A percentile compares a stretch with the other conserved stretches of the same genome.
phyloP scores from a whole-genome alignment of 1,140 invertebrate species.

The Mercenaria mercenaria region DNA sequence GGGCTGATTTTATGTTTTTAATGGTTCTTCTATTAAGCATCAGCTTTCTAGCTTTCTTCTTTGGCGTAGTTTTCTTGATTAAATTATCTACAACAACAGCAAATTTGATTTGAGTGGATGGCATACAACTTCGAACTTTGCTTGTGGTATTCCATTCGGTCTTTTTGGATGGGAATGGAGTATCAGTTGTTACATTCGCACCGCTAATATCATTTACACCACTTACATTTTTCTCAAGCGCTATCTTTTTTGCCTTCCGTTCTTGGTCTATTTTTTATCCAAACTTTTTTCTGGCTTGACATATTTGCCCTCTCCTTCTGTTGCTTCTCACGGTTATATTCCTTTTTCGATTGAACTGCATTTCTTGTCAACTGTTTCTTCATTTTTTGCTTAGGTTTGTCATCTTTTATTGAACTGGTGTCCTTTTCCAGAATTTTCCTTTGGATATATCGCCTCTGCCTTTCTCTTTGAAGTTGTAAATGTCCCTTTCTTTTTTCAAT shows the following conservation, averaged over 20 bases:
- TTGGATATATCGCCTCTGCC: conserved; percentile 20
- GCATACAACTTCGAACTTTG: conserved; percentile 22
- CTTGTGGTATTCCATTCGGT: conserved; percentile 50
- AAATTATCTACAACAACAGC: conserved; percentile 36
- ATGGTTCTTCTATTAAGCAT: neutral
- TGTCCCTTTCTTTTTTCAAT: conserved; percentile 24
- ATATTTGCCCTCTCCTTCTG: conserved; percentile 29
- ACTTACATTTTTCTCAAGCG: no score
- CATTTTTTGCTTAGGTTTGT: conserved; percentile 18
- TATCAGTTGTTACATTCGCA: conserved; percentile 3
- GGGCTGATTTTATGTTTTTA: conserved; percentile 34
- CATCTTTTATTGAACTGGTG: conserved; percentile 11
- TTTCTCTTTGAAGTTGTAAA: conserved; percentile 39
- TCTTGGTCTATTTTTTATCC: conserved; percentile 36
- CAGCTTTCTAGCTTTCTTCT: neutral
- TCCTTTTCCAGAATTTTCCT: conserved; percentile 3
- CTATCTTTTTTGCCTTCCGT: conserved; percentile 23
- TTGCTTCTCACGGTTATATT: conserved; percentile 36
- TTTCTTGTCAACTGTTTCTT: conserved; percentile 27
- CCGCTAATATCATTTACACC: conserved; percentile 32
- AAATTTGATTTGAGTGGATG: conserved; percentile 53
- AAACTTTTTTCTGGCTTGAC: conserved; percentile 30
- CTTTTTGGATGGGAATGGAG: neutral
- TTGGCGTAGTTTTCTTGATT: conserved; percentile 47
- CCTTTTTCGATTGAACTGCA: conserved; percentile 31